Conservation (phyloP, 1,140 invertebrate genomes). For the Psix sp. region DNA sequence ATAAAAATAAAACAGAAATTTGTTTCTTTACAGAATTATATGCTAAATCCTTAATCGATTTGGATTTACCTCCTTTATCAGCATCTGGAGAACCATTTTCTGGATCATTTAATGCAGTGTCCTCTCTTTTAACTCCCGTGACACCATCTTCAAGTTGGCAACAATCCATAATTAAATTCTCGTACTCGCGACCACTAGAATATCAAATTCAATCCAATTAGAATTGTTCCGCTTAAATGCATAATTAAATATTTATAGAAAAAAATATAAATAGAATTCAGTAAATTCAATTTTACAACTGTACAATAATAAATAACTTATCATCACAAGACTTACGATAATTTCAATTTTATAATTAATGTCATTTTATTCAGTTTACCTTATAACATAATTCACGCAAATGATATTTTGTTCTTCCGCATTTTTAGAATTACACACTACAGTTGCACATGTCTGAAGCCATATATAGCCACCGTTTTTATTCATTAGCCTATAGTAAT, state of each 20-base stretch:
- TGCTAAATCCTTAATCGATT: background rate
- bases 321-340: too few species aligned
- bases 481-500: constrained; percentile 97
- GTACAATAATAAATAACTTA: background rate
- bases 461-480: constrained; percentile 96
- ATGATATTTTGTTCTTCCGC: constrained; percentile 97
- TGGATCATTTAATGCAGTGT: constrained; percentile 86
- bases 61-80: constrained; percentile 82
- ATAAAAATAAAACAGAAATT: background rate
- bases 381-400: constrained; percentile 96
- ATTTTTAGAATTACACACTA: constrained; percentile 96
- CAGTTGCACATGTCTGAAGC: constrained; percentile 97
- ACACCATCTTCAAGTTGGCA: constrained; percentile 91
- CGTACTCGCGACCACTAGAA: constrained; percentile 92
- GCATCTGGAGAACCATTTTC: constrained; percentile 91
- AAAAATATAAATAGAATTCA: constrained; percentile 10
- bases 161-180: constrained; percentile 93
- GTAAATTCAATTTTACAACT: constrained; percentile 7
- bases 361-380: too few species aligned
- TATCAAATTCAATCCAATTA: constrained; percentile 38
- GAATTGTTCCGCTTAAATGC: constrained; percentile 19
- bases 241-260: constrained; percentile 24
- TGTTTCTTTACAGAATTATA: background rate
- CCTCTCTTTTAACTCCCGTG: constrained; percentile 86
- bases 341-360: too few species aligned